Evolutionary conservation across 1,140 invertebrate species (phyloP).

Genomic region (Coenobita brevimanus): DNA sequence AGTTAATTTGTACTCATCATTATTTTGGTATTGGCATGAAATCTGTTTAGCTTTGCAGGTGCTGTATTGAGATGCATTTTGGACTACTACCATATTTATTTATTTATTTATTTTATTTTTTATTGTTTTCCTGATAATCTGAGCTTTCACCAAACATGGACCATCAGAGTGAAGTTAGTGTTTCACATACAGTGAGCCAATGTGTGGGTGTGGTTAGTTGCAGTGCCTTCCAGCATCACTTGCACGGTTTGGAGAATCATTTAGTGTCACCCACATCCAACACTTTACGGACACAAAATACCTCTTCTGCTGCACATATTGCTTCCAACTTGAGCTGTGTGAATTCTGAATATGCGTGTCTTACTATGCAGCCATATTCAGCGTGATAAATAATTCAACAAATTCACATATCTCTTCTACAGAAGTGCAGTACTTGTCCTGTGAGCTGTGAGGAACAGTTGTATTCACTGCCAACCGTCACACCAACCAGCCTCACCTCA

Average conservation of each 20-base stretch:
- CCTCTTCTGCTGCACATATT: too few species aligned
- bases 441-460: not conserved
- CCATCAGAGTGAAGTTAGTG: slow-evolving; percentile 6
- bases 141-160: slow-evolving; percentile 42
- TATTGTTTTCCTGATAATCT: too few species aligned
- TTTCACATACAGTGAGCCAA: slow-evolving; percentile 37
- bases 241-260: slow-evolving; percentile 29
- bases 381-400: slow-evolving; percentile 4
- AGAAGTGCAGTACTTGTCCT: slow-evolving; percentile 42
- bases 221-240: slow-evolving; percentile 39
- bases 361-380: not conserved
- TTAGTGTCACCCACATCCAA: not conserved
- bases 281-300: slow-evolving; percentile 6
- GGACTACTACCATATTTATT: too few species aligned
- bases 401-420: not conserved
- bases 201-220: slow-evolving; percentile 34
- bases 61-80: too few species aligned
- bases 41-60: too few species aligned
- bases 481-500: not conserved
- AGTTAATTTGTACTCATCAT: too few species aligned
- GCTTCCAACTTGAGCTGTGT: slow-evolving; percentile 1
- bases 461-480: slow-evolving; percentile 1
- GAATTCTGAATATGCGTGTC: slow-evolving; percentile 4
- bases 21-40: too few species aligned
- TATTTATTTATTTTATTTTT: too few species aligned